Percentiles rank a stretch among this genome's conserved stretches.
These are phyloP conservation scores for Drosophila paramelanica DNA, from an alignment of 2,888 invertebrate species.

Conservation along the genomic window DNA sequence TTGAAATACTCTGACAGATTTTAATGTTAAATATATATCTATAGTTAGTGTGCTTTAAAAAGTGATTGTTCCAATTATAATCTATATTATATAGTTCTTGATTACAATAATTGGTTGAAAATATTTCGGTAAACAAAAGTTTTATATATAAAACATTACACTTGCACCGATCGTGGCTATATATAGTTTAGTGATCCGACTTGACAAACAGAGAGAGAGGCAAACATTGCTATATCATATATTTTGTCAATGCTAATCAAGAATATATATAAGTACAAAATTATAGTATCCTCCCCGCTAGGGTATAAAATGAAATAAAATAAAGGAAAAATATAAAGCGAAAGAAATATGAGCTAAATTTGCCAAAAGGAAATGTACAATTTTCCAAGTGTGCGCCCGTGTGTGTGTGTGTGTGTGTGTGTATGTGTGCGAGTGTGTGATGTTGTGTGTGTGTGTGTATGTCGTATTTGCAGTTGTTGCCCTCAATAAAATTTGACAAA, in stretches of 20 bases:
- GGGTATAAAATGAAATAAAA: slow-evolving; percentile 6
- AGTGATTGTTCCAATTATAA: too few species aligned
- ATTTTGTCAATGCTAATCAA: too few species aligned
- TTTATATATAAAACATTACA: too few species aligned
- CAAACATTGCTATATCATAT: too few species aligned
- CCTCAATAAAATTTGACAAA: slow-evolving; percentile 46
- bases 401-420: slow-evolving; percentile 12
- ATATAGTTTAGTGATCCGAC: too few species aligned
- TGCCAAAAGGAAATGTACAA: slow-evolving; percentile 70
- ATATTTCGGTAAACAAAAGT: too few species aligned
- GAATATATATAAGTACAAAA: not conserved
- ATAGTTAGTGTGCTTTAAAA: too few species aligned
- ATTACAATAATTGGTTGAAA: too few species aligned
- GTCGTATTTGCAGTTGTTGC: slow-evolving; percentile 37
- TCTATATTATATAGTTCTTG: too few species aligned
- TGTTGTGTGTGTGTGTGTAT: slow-evolving; percentile 17
- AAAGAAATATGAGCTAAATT: slow-evolving; percentile 53
- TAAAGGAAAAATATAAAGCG: slow-evolving; percentile 17
- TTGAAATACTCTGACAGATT: not conserved
- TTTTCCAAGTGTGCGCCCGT: slow-evolving; percentile 38
- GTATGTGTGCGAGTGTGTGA: slow-evolving; percentile 13
- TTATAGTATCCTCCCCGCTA: not conserved
- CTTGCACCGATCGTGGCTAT: too few species aligned
- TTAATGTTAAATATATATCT: not conserved
- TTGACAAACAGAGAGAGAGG: too few species aligned